phyloP scores from a whole-genome alignment of 2,888 invertebrate species.

The Meteorus colon region DNA sequence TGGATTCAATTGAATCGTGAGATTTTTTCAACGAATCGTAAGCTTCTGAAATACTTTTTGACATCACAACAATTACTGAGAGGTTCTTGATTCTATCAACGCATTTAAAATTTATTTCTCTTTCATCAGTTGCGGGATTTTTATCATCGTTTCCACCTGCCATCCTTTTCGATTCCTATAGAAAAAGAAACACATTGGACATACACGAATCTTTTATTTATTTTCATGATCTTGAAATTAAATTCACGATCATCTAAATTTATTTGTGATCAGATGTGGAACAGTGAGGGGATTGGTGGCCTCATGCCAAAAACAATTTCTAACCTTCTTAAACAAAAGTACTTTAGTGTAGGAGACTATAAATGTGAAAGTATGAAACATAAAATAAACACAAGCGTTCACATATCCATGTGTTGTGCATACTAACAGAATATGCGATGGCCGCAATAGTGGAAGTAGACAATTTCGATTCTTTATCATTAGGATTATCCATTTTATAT shows the following conservation, averaged over 20 bases:
- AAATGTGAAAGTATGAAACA: neutral
- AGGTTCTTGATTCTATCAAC: constrained; percentile 52
- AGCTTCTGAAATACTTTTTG: constrained; percentile 54
- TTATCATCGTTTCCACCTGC: constrained; percentile 50
- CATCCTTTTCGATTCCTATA: constrained; percentile 61
- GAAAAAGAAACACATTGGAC: constrained; percentile 20
- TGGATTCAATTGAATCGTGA: constrained; percentile 54
- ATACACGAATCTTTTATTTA: neutral
- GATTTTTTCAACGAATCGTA: constrained; percentile 58
- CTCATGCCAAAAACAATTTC: neutral
- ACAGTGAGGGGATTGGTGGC: neutral
- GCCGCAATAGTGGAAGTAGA: constrained; percentile 57
- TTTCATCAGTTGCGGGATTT: constrained; percentile 36
- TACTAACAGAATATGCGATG: constrained; percentile 66
- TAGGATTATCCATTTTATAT: constrained; percentile 8
- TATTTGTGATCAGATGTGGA: neutral
- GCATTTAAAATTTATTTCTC: constrained; percentile 46
- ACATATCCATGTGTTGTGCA: constrained; percentile 25
- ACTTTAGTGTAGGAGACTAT: neutral
- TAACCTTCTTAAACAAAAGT: constrained; percentile 4
- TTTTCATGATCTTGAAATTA: neutral
- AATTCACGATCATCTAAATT: constrained; percentile 19
- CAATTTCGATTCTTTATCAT: neutral
- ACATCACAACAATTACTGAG: constrained; percentile 56
- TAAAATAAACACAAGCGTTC: neutral